Evolutionary conservation across 2,797 vertebrate species (phyloP).

Genomic region (Urocyon cinereoargenteus): DNA sequence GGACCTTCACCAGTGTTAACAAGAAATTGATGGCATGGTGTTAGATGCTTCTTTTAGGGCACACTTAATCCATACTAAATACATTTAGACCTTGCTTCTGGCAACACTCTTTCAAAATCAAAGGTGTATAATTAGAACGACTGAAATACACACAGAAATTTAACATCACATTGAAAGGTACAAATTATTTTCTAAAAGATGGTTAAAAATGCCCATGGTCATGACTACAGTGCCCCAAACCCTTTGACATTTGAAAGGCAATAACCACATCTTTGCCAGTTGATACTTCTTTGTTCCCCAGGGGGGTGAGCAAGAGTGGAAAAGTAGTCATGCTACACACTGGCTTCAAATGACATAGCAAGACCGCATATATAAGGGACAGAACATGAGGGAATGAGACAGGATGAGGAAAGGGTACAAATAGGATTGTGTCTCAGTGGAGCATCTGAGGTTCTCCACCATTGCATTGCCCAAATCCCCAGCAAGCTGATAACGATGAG

Average conservation of each 20-base stretch:
- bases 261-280: background rate
- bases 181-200: background rate
- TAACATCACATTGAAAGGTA: background rate
- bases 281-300: background rate
- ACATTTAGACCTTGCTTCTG: background rate
- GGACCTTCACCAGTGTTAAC: background rate
- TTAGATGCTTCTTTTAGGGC: background rate
- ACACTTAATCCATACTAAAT: background rate
- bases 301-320: background rate
- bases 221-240: background rate
- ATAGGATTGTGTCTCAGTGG: background rate
- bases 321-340: background rate
- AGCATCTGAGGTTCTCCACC: constrained; percentile 49
- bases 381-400: background rate
- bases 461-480: background rate
- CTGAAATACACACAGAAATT: background rate
- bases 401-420: background rate
- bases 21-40: background rate
- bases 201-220: background rate
- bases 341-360: background rate
- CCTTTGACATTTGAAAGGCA: background rate
- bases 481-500: background rate
- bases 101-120: constrained; percentile 36
- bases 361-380: background rate
- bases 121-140: background rate